These are phyloP conservation scores for Dissostichus mawsoni DNA, from an alignment of 2,113 vertebrate genomes.

Conservation along the genomic window DNA sequence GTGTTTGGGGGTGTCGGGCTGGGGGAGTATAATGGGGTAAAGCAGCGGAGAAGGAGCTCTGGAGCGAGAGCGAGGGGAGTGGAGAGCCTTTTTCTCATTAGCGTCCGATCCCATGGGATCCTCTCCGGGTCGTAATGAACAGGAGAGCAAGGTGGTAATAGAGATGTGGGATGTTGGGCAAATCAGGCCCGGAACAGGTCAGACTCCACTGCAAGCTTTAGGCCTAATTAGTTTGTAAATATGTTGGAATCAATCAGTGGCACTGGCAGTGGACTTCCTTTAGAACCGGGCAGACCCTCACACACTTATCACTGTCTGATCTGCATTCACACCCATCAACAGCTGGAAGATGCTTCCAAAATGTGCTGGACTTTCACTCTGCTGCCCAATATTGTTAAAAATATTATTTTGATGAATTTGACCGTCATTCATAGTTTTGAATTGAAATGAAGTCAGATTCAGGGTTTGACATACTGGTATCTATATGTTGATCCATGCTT, in stretches of 20 bases:
- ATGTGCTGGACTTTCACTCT: no score
- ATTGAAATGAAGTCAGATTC: no score
- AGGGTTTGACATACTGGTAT: no score
- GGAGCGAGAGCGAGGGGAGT: constrained; percentile 18
- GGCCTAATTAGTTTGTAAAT: constrained; percentile 71
- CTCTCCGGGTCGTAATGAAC: constrained; percentile 64
- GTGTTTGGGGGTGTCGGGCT: constrained; percentile 26
- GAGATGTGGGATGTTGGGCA: constrained; percentile 74
- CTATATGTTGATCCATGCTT: no score
- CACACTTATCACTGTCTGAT: no score
- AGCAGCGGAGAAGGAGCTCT: constrained; percentile 29
- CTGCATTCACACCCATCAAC: no score
- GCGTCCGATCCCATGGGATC: constrained; percentile 64
- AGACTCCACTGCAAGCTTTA: constrained; percentile 52
- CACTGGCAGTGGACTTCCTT: constrained; percentile 1
- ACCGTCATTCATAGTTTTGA: no score
- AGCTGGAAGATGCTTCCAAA: no score
- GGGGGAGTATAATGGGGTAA: constrained; percentile 44
- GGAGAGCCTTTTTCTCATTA: constrained; percentile 70
- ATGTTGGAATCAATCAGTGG: constrained; percentile 59
- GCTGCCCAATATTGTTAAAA: no score
- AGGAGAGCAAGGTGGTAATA: constrained; percentile 73
- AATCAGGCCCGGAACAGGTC: constrained; percentile 67
- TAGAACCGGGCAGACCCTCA: background rate
- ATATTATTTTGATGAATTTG: no score